Percentiles rank a stretch among this genome's conserved stretches.
Evolutionary conservation across 2,888 invertebrate genomes (phyloP).

Genomic region (Caenorhabditis japonica): DNA sequence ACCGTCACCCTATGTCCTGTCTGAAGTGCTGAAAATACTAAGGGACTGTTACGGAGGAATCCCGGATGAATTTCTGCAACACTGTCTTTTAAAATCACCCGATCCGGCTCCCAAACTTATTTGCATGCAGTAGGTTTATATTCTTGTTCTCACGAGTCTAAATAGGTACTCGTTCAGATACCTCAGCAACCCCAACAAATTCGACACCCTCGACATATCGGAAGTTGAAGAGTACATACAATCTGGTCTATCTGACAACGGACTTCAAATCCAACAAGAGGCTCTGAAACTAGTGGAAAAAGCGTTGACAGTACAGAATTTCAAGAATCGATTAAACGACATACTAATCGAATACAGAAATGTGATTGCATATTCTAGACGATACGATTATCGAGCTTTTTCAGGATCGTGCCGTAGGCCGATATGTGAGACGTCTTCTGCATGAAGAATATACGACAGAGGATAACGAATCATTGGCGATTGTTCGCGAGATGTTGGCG

Average conservation of each 20-base stretch:
- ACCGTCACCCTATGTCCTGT: constrained; percentile 19
- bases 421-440: constrained; percentile 13
- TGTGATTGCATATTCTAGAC: not conserved
- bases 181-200: constrained; percentile 2
- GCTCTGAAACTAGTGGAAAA: constrained; percentile 8
- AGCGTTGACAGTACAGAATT: not conserved
- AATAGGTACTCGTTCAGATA: not conserved
- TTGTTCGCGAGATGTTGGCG: constrained; percentile 31
- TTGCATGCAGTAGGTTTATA: constrained; percentile 6
- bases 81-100: constrained; percentile 2
- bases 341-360: constrained; percentile 15
- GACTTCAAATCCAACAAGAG: constrained; percentile 6
- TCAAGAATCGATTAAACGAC: not conserved
- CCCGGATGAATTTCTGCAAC: constrained; percentile 14
- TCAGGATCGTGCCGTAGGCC: constrained; percentile 21
- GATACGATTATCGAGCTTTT: not conserved
- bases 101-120: constrained; percentile 33
- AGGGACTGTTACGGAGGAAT: constrained; percentile 41
- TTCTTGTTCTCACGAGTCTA: too few species aligned
- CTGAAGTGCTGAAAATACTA: constrained; percentile 18
- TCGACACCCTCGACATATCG: not conserved
- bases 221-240: constrained; percentile 13
- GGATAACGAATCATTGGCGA: constrained; percentile 16
- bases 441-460: constrained; percentile 2
- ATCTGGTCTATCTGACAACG: constrained; percentile 6